phyloP scores from a whole-genome alignment of 2,797 vertebrate species.

The Setipinna tenuifilis region DNA sequence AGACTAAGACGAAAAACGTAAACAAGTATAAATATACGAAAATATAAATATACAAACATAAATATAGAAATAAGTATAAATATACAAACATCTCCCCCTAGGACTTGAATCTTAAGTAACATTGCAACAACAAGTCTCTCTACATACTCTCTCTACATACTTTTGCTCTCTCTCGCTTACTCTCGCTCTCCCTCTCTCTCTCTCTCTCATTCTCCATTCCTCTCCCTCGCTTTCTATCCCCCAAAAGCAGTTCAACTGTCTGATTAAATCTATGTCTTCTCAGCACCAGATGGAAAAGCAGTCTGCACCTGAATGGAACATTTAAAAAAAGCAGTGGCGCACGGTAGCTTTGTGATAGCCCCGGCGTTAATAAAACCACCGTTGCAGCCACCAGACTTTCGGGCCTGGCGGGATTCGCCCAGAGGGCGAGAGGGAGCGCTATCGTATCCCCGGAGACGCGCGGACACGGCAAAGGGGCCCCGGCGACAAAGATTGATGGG shows the following conservation, averaged over 20 bases:
- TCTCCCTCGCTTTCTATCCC: neutral
- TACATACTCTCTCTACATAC: neutral
- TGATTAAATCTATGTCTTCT: neutral
- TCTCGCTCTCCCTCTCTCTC: too few relatives aligned
- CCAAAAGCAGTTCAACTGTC: neutral
- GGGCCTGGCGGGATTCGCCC: neutral
- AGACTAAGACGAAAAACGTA: neutral
- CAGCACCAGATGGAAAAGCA: slow-evolving; percentile 2
- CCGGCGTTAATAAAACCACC: neutral
- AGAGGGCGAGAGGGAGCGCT: neutral
- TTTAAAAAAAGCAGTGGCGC: neutral
- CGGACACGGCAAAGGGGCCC: neutral
- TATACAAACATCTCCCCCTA: neutral
- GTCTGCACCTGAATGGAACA: neutral
- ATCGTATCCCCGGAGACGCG: neutral
- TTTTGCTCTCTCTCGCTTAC: neutral
- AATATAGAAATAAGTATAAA: neutral
- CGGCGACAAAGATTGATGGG: slow-evolving; percentile 10
- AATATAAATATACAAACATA: neutral
- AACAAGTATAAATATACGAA: neutral
- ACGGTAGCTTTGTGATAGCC: neutral
- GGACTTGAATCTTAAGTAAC: neutral
- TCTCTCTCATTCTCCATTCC: neutral
- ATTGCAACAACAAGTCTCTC: neutral
- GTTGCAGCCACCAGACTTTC: neutral